Evolutionary conservation across 2,113 vertebrate genomes (phyloP), one percentile per base, ranked within the genome.

Genomic region (Leptobrachium ailaonicum): DNA sequence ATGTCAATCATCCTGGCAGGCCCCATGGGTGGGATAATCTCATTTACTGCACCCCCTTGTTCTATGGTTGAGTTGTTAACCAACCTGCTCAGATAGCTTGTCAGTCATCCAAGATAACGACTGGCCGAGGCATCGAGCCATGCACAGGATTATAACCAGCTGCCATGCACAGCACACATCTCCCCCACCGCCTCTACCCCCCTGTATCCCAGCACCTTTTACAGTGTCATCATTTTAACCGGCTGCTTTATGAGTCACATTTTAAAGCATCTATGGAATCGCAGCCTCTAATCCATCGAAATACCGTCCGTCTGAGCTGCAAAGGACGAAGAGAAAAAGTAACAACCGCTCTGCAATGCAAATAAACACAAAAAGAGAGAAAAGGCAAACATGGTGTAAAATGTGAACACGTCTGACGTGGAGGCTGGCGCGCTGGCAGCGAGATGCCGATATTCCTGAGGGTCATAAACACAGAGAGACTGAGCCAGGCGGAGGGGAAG

Each of bases 401-500:
- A 86, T 87, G 89, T 89, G 89, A 85, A 84, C 72, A 89, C 85
- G 84, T 84, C 86, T 85, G 88, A 85, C 85, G 84, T 83, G 82
- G 86, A 84, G 84, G 83, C 87, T 87, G 86, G 87, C 85, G 83
- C 43, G 85, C 87, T 87, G 88, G 87, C 87, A 86, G 84, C 87
- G 89, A 90, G 87, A 88, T 90, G 90, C 92, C 90, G 92, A 89
- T 88, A 89, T 89, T 88, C 92, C 92, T 79, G 82, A 84, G 87
- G 91, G 90, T 93, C 91, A 88, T 91, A 92, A 94, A 91, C 86
- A 90, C 82, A 86, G 85, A 89, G 87, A 89, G 82, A 76, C 69
- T 89, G 85, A 83, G 83, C 86, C 92, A 79, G 85, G 83, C 83
- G 84, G 88, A 90, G 85, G 82, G 85, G 79, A 82, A 32, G 20